A percentile compares a stretch with the other conserved stretches of the same genome.
phyloP scores from a whole-genome alignment of 2,113 vertebrate species.

The Athene cunicularia region DNA sequence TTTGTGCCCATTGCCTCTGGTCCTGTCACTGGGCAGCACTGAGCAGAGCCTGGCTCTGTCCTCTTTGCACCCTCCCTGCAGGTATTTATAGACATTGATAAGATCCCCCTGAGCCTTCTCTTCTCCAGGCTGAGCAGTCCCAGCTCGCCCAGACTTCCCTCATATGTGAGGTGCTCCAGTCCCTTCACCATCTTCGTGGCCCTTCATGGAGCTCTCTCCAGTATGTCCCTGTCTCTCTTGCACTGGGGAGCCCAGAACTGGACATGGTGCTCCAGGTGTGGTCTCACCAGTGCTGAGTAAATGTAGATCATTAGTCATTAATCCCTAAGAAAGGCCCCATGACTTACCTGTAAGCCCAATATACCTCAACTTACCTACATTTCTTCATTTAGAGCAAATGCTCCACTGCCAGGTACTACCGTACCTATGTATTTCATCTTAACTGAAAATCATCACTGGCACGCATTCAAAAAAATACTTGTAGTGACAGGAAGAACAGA shows the following conservation, averaged over 20 bases:
- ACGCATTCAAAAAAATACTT: neutral
- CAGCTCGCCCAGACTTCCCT: neutral
- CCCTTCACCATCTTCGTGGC: neutral
- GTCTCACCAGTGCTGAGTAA: neutral
- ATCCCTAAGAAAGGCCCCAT: neutral
- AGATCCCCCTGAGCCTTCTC: neutral
- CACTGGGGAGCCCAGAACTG: neutral
- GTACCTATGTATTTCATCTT: neutral
- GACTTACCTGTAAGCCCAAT: neutral
- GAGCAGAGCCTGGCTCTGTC: accelerated
- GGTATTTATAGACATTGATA: neutral
- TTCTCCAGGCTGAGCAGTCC: neutral
- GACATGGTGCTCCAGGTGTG: accelerated
- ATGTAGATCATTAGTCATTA: neutral
- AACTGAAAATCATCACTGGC: neutral
- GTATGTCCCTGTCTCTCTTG: neutral
- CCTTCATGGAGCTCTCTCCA: neutral
- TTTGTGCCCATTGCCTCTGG: neutral
- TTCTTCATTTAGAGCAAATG: neutral
- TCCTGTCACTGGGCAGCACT: too few species aligned
- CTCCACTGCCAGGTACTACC: neutral
- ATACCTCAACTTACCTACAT: neutral
- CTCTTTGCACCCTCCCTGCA: neutral
- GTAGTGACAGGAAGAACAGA: neutral
- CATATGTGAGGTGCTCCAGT: neutral